Conservation (phyloP, 2,797 vertebrate genomes). For the Rhinoraja longicauda region DNA sequence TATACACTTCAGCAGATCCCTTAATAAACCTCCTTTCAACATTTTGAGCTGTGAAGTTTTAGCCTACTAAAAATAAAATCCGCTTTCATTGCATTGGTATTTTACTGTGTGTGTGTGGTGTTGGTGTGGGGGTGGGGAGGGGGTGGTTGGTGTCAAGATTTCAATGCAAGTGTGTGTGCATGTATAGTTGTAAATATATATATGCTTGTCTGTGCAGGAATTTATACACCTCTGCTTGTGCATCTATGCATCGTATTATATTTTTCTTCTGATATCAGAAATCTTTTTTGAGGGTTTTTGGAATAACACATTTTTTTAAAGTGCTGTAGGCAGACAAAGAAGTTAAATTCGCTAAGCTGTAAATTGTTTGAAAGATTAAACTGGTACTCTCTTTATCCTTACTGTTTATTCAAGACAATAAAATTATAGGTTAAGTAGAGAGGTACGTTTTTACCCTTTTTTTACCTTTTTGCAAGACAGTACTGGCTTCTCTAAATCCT, state of each 20-base stretch:
- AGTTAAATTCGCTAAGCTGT: constrained; percentile 48
- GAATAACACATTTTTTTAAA: constrained; percentile 21
- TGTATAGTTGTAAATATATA: constrained; percentile 48
- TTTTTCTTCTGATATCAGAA: neutral
- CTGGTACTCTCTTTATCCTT: constrained; percentile 64
- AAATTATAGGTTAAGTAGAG: constrained; percentile 94
- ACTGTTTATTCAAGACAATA: constrained; percentile 78
- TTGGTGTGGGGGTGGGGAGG: constrained; percentile 33
- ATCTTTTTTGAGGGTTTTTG: constrained; percentile 42
- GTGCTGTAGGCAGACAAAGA: constrained; percentile 51
- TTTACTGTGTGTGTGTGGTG: constrained; percentile 44
- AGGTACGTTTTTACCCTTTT: constrained; percentile 55
- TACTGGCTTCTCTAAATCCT: constrained; percentile 79
- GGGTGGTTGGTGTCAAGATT: constrained; percentile 38
- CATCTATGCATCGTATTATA: neutral
- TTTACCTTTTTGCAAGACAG: constrained; percentile 73
- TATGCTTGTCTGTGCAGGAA: constrained; percentile 41
- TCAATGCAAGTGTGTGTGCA: constrained; percentile 49
- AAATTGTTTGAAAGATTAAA: constrained; percentile 57
- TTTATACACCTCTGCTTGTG: neutral
- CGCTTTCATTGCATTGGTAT: constrained; percentile 52
- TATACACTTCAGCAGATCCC: constrained; percentile 71
- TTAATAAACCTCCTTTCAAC: constrained; percentile 60
- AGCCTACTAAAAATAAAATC: constrained; percentile 60
- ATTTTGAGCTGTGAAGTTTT: constrained; percentile 52